Conservation (phyloP, 1,140 invertebrate species). For the Bemisia tabaci region DNA sequence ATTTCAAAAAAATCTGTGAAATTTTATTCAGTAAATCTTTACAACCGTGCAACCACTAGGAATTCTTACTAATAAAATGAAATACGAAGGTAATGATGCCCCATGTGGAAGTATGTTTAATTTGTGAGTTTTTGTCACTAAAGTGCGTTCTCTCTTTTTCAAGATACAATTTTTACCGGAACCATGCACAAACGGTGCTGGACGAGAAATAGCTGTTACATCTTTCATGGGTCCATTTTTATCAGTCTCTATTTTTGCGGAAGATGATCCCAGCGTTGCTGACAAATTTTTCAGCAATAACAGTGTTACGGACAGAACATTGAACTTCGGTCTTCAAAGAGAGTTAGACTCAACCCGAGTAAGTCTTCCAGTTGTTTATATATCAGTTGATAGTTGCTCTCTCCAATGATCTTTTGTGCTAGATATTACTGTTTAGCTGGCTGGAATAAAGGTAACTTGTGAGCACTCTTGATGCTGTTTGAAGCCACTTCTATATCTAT, state of each 20-base stretch:
- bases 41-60: too few relatives aligned
- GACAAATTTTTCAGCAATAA: conserved; percentile 46
- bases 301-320: conserved; percentile 36
- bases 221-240: conserved; percentile 84
- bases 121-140: conserved; percentile 4
- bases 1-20: too few relatives aligned
- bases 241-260: conserved; percentile 76
- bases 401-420: too few relatives aligned
- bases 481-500: too few relatives aligned
- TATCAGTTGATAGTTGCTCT: too few relatives aligned
- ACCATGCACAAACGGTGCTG: conserved; percentile 50
- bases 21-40: too few relatives aligned
- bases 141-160: conserved; percentile 15
- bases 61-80: too few relatives aligned
- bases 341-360: conserved; percentile 52
- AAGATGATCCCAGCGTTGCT: conserved; percentile 73
- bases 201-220: conserved; percentile 63
- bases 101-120: too few relatives aligned
- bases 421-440: too few relatives aligned
- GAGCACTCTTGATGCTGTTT: too few relatives aligned
- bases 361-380: conserved; percentile 5
- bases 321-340: conserved; percentile 48
- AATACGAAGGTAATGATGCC: too few relatives aligned
- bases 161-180: conserved; percentile 63
- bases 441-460: too few relatives aligned